Percentiles rank a stretch among this genome's conserved stretches.
Evolutionary conservation across 2,113 vertebrate genomes (phyloP).

Genomic region (Solenodon paradoxus): DNA sequence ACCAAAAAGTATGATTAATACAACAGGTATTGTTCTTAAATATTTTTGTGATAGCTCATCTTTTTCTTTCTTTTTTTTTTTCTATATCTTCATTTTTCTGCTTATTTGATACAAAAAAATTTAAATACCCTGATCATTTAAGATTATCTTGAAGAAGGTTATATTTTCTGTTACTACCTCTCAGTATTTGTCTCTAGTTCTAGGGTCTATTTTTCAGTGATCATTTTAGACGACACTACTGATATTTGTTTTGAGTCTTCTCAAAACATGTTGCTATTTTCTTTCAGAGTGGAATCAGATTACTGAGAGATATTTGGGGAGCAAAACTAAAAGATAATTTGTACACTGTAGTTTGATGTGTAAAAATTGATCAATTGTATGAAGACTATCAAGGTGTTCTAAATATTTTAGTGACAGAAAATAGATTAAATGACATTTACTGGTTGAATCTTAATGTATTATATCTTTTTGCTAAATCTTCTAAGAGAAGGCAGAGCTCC

Average conservation of each 20-base stretch:
- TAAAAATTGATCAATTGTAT: not conserved
- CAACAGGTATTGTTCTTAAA: slow-evolving; percentile 89
- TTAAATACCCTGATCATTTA: slow-evolving; percentile 27
- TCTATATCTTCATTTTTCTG: slow-evolving; percentile 65
- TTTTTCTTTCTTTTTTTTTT: slow-evolving; percentile 75
- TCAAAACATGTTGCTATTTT: not conserved
- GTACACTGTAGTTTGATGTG: not conserved
- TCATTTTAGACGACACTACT: not conserved
- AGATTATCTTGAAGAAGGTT: not conserved
- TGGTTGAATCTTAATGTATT: not conserved
- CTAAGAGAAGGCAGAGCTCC: slow-evolving; percentile 22
- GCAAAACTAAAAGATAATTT: slow-evolving; percentile 13
- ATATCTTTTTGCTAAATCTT: not conserved
- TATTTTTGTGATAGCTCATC: slow-evolving; percentile 84
- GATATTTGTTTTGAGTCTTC: slow-evolving; percentile 12
- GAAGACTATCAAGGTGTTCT: slow-evolving; percentile 16
- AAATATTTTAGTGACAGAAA: not conserved
- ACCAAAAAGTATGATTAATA: slow-evolving; percentile 99
- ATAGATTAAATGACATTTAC: not conserved
- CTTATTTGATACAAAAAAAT: slow-evolving; percentile 53
- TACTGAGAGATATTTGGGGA: slow-evolving; percentile 6
- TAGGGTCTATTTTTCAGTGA: not conserved
- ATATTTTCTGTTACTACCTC: not conserved
- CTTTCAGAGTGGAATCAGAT: not conserved
- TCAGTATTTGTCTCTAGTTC: slow-evolving; percentile 26